phyloP scores from a whole-genome alignment of 2,113 vertebrate genomes.

The Myrmecophaga tridactyla region DNA sequence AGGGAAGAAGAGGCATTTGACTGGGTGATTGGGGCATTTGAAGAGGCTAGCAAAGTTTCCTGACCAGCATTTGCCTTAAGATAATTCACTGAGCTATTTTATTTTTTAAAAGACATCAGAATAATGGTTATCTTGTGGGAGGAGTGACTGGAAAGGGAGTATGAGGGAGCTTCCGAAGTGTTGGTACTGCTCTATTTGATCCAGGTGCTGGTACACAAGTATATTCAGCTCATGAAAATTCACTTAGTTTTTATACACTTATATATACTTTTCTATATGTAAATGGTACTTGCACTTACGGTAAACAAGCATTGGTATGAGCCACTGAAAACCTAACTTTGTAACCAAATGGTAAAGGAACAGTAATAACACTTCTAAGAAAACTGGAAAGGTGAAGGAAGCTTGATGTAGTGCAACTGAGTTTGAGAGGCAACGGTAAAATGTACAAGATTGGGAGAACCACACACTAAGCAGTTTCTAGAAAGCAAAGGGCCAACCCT shows the following conservation, averaged over 20 bases:
- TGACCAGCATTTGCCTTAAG: not conserved
- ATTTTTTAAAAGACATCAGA: not conserved
- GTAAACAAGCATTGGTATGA: not conserved
- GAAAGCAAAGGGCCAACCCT: not conserved
- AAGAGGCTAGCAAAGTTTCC: not conserved
- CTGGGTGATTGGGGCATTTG: not conserved
- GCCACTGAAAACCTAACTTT: not conserved
- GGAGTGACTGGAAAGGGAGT: not conserved
- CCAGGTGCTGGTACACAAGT: not conserved
- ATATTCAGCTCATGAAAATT: not conserved
- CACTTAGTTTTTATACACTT: not conserved
- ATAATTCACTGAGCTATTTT: not conserved
- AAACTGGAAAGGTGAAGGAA: not conserved
- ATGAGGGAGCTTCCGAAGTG: not conserved
- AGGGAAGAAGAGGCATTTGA: not conserved
- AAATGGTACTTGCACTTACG: not conserved
- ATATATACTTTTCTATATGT: not conserved
- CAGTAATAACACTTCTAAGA: not conserved
- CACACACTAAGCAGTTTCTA: not conserved
- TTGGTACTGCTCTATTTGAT: not conserved
- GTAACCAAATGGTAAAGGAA: not conserved
- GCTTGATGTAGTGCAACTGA: not conserved
- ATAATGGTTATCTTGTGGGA: not conserved
- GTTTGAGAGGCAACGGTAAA: not conserved
- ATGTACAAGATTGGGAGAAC: not conserved